Base-by-base conservation (phyloP, 2,888 invertebrate genomes). In the Volucella zonaria region DNA sequence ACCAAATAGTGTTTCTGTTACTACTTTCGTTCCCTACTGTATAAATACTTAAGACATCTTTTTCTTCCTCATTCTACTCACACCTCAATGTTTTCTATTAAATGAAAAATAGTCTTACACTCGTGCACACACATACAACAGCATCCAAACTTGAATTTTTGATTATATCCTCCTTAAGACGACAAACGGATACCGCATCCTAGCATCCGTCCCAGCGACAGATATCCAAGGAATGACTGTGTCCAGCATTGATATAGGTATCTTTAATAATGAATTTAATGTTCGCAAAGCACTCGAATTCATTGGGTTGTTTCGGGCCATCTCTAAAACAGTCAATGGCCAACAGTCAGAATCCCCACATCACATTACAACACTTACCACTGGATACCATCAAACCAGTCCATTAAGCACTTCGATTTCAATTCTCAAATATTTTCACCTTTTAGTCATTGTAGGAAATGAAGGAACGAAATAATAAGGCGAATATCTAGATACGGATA, bases 141-240 rank as follows among this genome's bases (percentile, higher is more conserved):
- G 87, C 87, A 56, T 11, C 52, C 86, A 88, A 88, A 89, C 89
- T 88, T 89, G 89, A 89, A 90, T 90, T 90, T 90, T 90, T 90
- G 90, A 90, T 90, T 90, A 90, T 90, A 89, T 89, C 87, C 88
- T 88, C 89, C 88, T 88, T 89, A 78, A 68, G 52, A 54, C 82
- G 67, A 62, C 73, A 82, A 74, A 56, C 78, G 82, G 68, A 82
- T 73, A 82, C 73, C 67, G 43, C 82, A 78, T 78, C 51, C 49
- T 40, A 62, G 62, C 49, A 68, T 78, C 77, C 78, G 68, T 73
- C 52, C 43, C 56, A 68, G 56, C 61, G 38, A 45, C 31, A 75
- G 56, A 75, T 80, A 74, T 31, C 68, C 58, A 43, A 56, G 40
- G 59, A 73, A 31, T 59, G 71, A 67, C 70, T 76, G 45, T 81